Evolutionary conservation across 2,113 vertebrate genomes (phyloP).

Genomic region (Phyllopteryx taeniolatus): DNA sequence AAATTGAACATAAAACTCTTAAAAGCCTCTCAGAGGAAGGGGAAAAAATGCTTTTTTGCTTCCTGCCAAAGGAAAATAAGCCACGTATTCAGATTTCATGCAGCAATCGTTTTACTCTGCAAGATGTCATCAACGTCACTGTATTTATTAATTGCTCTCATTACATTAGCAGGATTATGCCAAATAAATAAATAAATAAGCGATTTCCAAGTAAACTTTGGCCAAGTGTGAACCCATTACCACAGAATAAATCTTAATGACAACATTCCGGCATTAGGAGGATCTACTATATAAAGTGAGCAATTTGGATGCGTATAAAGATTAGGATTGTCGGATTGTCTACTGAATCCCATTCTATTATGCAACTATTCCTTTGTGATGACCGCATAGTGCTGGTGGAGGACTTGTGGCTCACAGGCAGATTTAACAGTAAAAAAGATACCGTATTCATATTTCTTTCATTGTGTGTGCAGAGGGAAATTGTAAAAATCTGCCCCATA

Average conservation of each 20-base stretch:
- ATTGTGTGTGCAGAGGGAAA: slow-evolving; percentile 8
- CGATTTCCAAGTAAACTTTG: background rate
- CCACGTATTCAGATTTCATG: background rate
- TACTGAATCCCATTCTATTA: background rate
- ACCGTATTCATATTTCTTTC: background rate
- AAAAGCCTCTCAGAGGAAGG: background rate
- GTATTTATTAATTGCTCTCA: background rate
- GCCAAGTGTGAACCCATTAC: background rate
- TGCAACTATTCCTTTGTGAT: background rate
- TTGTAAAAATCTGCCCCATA: slow-evolving; percentile 17
- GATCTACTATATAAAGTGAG: background rate
- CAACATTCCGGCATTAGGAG: background rate
- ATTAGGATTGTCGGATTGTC: background rate
- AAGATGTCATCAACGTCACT: background rate
- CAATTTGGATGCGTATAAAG: background rate
- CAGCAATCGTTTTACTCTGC: background rate
- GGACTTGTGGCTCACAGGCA: background rate
- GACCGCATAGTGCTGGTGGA: background rate
- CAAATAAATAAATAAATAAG: background rate
- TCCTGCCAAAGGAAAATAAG: background rate
- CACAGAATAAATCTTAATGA: background rate
- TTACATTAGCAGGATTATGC: background rate
- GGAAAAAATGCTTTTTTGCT: background rate
- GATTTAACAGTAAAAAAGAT: background rate
- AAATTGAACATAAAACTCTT: slow-evolving; percentile 8